Evolutionary conservation across 2,113 vertebrate genomes (phyloP), one percentile per base, ranked within the genome.

Genomic region (Hirundichthys speculiger): DNA sequence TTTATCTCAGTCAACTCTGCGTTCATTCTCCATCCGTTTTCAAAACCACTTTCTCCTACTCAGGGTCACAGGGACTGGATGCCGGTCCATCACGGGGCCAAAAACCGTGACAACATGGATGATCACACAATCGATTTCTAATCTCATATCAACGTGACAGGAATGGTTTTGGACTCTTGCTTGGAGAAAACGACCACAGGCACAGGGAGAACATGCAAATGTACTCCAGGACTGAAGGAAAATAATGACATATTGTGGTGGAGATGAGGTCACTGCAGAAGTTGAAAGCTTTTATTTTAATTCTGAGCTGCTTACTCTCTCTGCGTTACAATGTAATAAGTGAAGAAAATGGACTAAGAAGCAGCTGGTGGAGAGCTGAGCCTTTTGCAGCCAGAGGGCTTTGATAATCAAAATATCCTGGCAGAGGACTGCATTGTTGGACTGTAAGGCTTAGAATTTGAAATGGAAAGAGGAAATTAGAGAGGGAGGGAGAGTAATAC

Each of bases 321-420:
- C 55, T 71, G 76, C 87, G 85, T 86, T 27, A 75, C 65, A 83
- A 82, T 87, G 34, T 38, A 63, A 24, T 46, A 46, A 67, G 51
- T 22, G 5, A 25, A 60, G 30, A 52, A 24, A 84, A 66, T 14
- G 25, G 67, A 59, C 66, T 80, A 54, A 49, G 22, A 43, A 13
- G 52, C 53, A 57, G 79, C 40, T 9, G 0, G 25, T 43, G 48
- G 52, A 65, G 68, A 73, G 56, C 59, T 57, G 45, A 81, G 73
- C 21, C 25, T 76, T 73, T 77, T 51, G 47, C 69, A 64, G 52
- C 60, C 64, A 66, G 53, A 63, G 51, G 56, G 71, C 80, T 77
- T 82, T 77, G 77, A 82, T 79, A 82, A 87, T 85, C 74, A 77
- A 79, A 52, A 86, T 81, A 82, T 81, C 73, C 66, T 42, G 43